A percentile compares a stretch with the other conserved stretches of the same genome.
Evolutionary conservation across 2,797 vertebrate species (phyloP).

Genomic region (Smutsia temminckii): DNA sequence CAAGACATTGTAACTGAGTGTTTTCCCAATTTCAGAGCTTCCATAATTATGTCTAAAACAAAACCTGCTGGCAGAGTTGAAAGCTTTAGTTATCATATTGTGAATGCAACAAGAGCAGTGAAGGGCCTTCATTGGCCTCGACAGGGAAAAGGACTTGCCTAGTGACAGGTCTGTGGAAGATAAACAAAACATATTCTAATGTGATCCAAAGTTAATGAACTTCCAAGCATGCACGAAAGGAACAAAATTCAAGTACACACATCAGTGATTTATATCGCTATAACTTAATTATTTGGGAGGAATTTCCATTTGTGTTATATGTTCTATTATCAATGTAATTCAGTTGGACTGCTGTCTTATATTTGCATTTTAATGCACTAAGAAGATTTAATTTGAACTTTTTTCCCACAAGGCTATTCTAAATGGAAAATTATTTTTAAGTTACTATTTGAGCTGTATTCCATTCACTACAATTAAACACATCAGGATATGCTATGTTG

Average conservation of each 20-base stretch:
- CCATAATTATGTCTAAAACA: slow-evolving; percentile 23
- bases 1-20: background rate
- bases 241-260: slow-evolving; percentile 69
- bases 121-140: background rate
- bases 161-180: background rate
- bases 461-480: slow-evolving; percentile 30
- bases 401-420: slow-evolving; percentile 63
- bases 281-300: slow-evolving; percentile 76
- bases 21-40: background rate
- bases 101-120: background rate
- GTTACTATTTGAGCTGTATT: slow-evolving; percentile 32
- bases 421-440: slow-evolving; percentile 63
- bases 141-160: background rate
- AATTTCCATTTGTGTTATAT: slow-evolving; percentile 75
- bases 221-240: slow-evolving; percentile 53
- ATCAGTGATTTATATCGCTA: slow-evolving; percentile 70
- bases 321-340: slow-evolving; percentile 62
- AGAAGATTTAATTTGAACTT: slow-evolving; percentile 68
- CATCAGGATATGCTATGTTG: slow-evolving; percentile 31
- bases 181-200: slow-evolving; percentile 52
- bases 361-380: slow-evolving; percentile 72
- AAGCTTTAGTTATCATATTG: background rate
- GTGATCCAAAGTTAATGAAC: slow-evolving; percentile 70
- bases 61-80: background rate
- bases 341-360: slow-evolving; percentile 56